Base-by-base conservation (phyloP, 1,140 invertebrate genomes). In the Heliconius eleuchia region DNA sequence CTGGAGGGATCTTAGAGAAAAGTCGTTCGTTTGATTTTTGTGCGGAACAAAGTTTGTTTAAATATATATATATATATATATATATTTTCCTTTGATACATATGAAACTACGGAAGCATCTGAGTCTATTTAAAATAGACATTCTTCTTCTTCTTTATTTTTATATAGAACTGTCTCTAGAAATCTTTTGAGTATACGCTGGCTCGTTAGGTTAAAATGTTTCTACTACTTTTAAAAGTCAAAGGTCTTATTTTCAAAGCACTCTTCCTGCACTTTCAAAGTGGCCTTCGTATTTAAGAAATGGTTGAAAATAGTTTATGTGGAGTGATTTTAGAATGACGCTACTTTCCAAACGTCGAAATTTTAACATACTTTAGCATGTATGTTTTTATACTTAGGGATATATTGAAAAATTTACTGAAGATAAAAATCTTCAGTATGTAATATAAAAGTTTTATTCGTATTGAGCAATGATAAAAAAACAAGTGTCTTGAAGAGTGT, bases 191-290 rank as follows among this genome's bases (percentile, higher is more conserved):
- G 30, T 74, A 74, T 37, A 74, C 73, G 73, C 18, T 34, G 73
- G 73, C 34, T 74, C 73, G 52, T 74, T 74, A 74, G 73, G 73
- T 74, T 74, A 74, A 60, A 74, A 74, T 74, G 52, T 55, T 55
- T 74, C 57, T 74, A 74, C 30, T 74, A 19, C 73, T 52, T 74
- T 37, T 39, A 23, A 18, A 55, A 74, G 73, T 74, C 73, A 74
- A 74, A 74, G 52, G 50, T 74, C 27, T 57, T 74, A 74, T 74
- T 74, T 57, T 74, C 73, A 74, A 74, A 74, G 73, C 34, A 30
- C 37, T 57, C 73, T 60, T 30, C 23, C 9, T 66, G 52, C 30
- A 74, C 73, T 30, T 74, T 74, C 5, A 57, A 60, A 66, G 60
- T 66, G 27, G 60, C 60, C 60, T 66, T 66, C 60, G 60, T 66